phyloP scores from a whole-genome alignment of 2,888 invertebrate species.

The Eilema caniola region DNA sequence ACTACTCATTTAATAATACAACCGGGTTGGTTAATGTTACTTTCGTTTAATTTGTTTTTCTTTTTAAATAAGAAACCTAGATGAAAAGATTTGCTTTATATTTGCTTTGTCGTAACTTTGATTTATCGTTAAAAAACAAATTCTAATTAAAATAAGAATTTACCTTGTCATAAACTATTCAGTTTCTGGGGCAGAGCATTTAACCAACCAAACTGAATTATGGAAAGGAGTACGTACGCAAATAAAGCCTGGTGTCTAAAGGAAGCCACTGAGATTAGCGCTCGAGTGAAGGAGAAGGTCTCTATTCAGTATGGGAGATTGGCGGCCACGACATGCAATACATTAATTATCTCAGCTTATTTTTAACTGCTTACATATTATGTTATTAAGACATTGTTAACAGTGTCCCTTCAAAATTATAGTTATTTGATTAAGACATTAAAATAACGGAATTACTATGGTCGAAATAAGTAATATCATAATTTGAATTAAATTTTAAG shows the following conservation, averaged over 20 bases:
- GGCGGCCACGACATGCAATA: too few species aligned
- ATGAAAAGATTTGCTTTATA: slow-evolving; percentile 34
- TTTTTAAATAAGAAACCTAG: slow-evolving; percentile 41
- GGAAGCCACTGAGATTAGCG: too few species aligned
- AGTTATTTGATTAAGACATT: too few species aligned
- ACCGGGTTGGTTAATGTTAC: slow-evolving; percentile 33
- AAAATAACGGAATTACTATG: too few species aligned
- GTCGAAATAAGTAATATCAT: too few species aligned
- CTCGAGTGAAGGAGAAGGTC: too few species aligned
- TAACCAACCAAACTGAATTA: background rate
- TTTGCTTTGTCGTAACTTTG: slow-evolving; percentile 42
- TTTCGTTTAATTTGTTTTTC: slow-evolving; percentile 45
- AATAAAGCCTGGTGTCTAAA: background rate
- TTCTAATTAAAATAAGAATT: slow-evolving; percentile 16
- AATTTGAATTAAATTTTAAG: too few species aligned
- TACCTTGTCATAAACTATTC: slow-evolving; percentile 1
- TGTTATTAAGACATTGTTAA: too few species aligned
- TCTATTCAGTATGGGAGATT: too few species aligned
- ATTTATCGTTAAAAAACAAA: slow-evolving; percentile 29
- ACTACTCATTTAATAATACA: slow-evolving; percentile 44
- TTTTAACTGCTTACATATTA: too few species aligned
- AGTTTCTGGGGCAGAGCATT: background rate
- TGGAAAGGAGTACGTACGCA: background rate
- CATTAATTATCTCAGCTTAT: too few species aligned
- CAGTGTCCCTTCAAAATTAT: too few species aligned